phyloP scores from a whole-genome alignment of 2,888 invertebrate species.

The Drosophila nr. fundita region DNA sequence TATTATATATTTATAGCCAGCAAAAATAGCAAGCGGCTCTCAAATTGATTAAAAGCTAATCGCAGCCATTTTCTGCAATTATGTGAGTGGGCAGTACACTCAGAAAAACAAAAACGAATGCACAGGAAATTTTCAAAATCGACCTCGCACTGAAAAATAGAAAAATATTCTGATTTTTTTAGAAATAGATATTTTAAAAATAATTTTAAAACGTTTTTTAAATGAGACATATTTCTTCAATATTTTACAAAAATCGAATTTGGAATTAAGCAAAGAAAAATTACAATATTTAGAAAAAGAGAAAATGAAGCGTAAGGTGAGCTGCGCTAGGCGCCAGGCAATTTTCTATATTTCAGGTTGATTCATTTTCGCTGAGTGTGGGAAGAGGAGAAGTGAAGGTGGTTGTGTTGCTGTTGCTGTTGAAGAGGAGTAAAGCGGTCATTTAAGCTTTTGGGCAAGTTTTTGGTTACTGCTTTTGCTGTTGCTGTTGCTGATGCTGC shows the following conservation, averaged over 20 bases:
- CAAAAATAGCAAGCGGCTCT: conserved; percentile 14
- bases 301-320: too few species aligned
- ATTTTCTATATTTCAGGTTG: neutral
- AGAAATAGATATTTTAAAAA: neutral
- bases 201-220: neutral
- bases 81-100: conserved; percentile 25
- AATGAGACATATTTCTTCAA: neutral
- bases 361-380: neutral
- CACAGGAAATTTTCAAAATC: neutral
- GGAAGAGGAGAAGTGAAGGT: neutral
- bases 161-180: too few species aligned
- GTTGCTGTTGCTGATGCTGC: conserved; percentile 16
- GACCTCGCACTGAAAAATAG: too few species aligned
- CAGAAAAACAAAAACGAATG: neutral
- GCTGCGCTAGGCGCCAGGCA: too few species aligned
- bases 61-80: conserved; percentile 74
- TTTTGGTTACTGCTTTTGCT: conserved; percentile 19
- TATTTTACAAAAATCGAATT: neutral
- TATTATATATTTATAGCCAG: conserved; percentile 9
- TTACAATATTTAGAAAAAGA: neutral
- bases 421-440: conserved; percentile 26
- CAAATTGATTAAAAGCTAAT: conserved; percentile 79
- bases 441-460: conserved; percentile 59
- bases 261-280: neutral
- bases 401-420: neutral